Evolutionary conservation across 1,140 invertebrate species (phyloP).

Genomic region (Musca domestica): DNA sequence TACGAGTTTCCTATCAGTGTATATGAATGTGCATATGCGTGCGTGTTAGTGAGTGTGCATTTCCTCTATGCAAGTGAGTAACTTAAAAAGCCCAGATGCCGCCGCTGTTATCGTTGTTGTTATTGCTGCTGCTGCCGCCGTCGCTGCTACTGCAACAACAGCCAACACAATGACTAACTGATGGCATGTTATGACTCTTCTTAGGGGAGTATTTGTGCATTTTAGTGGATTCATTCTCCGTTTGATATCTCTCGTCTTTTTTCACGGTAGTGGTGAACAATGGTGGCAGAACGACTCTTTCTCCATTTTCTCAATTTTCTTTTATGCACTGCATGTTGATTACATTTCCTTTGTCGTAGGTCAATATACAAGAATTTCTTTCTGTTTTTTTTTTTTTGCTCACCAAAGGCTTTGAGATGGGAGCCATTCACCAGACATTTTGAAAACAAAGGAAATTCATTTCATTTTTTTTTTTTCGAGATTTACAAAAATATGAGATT

Average conservation of each 20-base stretch:
- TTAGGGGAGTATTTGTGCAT: too few relatives aligned
- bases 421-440: neutral
- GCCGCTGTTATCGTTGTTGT: too few relatives aligned
- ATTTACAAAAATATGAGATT: too few relatives aligned
- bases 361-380: slow-evolving; percentile 19
- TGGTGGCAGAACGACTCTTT: neutral
- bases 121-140: too few relatives aligned
- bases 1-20: too few relatives aligned
- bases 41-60: too few relatives aligned
- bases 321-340: slow-evolving; percentile 14
- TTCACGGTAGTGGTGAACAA: neutral
- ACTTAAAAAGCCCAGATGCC: too few relatives aligned
- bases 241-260: neutral
- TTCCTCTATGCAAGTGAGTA: too few relatives aligned
- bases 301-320: neutral
- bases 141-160: too few relatives aligned
- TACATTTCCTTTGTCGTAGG: slow-evolving; percentile 22
- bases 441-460: neutral
- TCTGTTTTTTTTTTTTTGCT: neutral
- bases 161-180: slow-evolving; percentile 9
- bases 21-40: too few relatives aligned
- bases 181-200: slow-evolving; percentile 8
- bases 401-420: neutral
- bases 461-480: neutral
- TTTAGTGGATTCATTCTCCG: too few relatives aligned